These are phyloP conservation scores for Chaetorhynchus papuensis DNA, from an alignment of 2,113 vertebrate species.

Conservation along the genomic window DNA sequence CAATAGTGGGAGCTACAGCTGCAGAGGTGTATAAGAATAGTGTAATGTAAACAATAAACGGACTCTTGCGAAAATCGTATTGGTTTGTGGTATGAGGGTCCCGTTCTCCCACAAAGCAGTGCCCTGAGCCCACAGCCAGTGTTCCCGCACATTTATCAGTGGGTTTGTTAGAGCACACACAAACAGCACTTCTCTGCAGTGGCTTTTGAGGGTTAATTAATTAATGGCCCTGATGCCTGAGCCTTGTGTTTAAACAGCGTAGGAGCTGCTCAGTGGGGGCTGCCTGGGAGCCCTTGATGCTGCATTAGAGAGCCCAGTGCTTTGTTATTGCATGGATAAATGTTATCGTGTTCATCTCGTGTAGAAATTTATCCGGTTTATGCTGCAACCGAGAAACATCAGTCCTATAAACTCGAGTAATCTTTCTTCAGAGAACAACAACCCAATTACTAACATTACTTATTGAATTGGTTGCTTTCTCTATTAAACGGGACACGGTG, in stretches of 20 bases:
- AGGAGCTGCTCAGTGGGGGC: background rate
- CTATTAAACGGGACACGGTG: slow-evolving; percentile 48
- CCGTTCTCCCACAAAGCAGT: no score
- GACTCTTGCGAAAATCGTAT: no score
- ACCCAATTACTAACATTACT: slow-evolving; percentile 58
- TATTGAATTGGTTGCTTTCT: slow-evolving; percentile 47
- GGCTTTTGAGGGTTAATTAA: background rate
- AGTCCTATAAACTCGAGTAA: slow-evolving; percentile 10
- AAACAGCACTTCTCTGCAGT: background rate
- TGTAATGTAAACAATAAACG: no score
- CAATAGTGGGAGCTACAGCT: no score
- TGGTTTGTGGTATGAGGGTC: no score
- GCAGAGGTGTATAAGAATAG: no score
- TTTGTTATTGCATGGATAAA: background rate
- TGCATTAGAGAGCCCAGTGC: background rate
- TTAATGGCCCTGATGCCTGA: background rate
- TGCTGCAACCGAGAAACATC: background rate
- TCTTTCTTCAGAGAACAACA: slow-evolving; percentile 55
- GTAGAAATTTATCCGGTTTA: slow-evolving; percentile 4
- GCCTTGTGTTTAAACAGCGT: background rate
- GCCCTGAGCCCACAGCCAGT: accelerated
- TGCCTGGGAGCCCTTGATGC: background rate
- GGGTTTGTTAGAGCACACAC: background rate
- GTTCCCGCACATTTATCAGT: accelerated
- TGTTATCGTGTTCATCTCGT: background rate